A percentile compares a stretch with the other conserved stretches of the same genome.
These are phyloP conservation scores for Hypercompe scribonia DNA, from an alignment of 2,888 invertebrate species.

Conservation along the genomic window DNA sequence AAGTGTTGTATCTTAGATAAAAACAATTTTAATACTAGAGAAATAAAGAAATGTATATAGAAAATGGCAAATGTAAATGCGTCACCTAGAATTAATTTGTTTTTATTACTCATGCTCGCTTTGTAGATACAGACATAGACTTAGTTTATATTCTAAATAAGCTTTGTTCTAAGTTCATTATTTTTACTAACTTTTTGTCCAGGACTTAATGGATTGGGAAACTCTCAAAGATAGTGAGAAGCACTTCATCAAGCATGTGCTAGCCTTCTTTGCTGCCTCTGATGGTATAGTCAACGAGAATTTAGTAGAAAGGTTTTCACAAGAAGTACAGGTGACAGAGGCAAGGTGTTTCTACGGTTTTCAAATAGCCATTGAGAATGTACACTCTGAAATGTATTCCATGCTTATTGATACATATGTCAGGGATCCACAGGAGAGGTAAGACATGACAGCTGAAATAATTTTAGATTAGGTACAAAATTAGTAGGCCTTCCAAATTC, in stretches of 20 bases:
- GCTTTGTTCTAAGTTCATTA: background rate
- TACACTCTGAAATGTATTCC: conserved; percentile 99
- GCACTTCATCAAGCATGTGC: conserved; percentile 97
- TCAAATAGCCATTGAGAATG: conserved; percentile 99
- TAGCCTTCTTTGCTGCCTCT: conserved; percentile 99
- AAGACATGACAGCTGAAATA: conserved; percentile 28
- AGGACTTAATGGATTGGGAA: conserved; percentile 96
- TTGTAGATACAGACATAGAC: no score
- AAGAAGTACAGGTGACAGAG: conserved; percentile 98
- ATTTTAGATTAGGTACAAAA: background rate
- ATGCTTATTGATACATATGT: conserved; percentile 99
- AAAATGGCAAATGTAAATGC: no score
- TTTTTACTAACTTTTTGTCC: conserved; percentile 22
- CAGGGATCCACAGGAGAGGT: conserved; percentile 93
- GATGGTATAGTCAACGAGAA: conserved; percentile 99
- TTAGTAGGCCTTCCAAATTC: background rate
- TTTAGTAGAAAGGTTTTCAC: conserved; percentile 98
- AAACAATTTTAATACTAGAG: no score
- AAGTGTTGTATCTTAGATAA: no score
- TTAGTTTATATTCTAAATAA: background rate
- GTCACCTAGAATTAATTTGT: background rate
- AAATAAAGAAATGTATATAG: no score
- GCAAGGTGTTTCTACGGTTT: conserved; percentile 99
- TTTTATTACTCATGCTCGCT: background rate
- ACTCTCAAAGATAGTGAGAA: conserved; percentile 94